phyloP scores from a whole-genome alignment of 1,140 invertebrate genomes.

The Cotesia glomerata region DNA sequence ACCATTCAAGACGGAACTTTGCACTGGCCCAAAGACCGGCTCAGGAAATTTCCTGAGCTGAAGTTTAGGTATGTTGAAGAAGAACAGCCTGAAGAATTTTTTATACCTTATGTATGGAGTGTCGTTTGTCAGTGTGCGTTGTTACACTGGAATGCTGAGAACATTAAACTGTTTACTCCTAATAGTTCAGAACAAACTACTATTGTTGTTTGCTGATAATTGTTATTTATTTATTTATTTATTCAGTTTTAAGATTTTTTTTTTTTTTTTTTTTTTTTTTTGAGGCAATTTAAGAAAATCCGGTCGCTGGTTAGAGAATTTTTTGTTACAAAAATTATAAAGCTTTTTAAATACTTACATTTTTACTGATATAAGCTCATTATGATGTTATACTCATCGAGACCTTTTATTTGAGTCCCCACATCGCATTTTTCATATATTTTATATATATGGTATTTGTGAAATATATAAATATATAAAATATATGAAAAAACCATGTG shows the following conservation, averaged over 20 bases:
- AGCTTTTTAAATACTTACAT: too few species aligned
- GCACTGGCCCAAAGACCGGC: slow-evolving; percentile 89
- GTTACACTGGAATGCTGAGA: slow-evolving; percentile 78
- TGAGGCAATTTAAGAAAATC: too few species aligned
- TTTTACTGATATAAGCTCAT: too few species aligned
- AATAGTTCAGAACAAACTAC: slow-evolving; percentile 55
- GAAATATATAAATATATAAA: too few species aligned
- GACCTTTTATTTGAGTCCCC: too few species aligned
- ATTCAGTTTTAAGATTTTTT: background rate
- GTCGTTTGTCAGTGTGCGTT: slow-evolving; percentile 82
- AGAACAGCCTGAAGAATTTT: slow-evolving; percentile 98
- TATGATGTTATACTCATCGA: too few species aligned
- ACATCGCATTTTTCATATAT: too few species aligned
- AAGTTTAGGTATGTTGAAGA: slow-evolving; percentile 99
- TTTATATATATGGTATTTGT: too few species aligned
- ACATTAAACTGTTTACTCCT: slow-evolving; percentile 63
- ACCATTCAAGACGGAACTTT: slow-evolving; percentile 86
- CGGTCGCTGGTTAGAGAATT: too few species aligned
- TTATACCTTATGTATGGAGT: slow-evolving; percentile 98
- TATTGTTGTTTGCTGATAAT: slow-evolving; percentile 61
- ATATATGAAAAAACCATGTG: too few species aligned
- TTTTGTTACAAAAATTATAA: too few species aligned
- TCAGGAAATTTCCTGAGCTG: slow-evolving; percentile 97
- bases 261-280: too few species aligned
- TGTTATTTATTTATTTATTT: background rate